These are phyloP conservation scores for Alitta virens DNA, from an alignment of 2,888 invertebrate genomes.

Conservation along the genomic window DNA sequence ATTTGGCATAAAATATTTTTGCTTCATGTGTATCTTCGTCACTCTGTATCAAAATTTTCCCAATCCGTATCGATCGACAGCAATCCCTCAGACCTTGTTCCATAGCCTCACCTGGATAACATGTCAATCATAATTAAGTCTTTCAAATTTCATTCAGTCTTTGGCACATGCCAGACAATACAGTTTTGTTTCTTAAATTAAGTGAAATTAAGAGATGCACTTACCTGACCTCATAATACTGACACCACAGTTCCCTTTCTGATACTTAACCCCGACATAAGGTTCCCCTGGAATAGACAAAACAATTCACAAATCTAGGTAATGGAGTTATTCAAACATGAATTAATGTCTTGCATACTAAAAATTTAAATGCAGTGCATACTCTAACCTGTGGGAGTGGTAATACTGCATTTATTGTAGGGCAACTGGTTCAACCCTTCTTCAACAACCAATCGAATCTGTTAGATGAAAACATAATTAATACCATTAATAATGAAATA, in stretches of 20 bases:
- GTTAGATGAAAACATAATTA: constrained; percentile 34
- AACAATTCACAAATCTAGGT: constrained; percentile 64
- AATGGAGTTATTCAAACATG: no score
- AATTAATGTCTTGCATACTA: no score
- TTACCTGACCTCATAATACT: constrained; percentile 78
- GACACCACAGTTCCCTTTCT: constrained; percentile 97
- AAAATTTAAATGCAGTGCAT: no score
- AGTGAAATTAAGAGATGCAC: no score
- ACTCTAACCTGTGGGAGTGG: constrained; percentile 76
- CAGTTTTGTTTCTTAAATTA: no score
- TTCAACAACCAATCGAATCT: constrained; percentile 93
- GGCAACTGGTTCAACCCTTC: constrained; percentile 96
- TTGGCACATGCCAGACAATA: no score
- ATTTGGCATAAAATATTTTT: constrained; percentile 91
- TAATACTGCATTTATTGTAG: constrained; percentile 84
- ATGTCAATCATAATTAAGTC: no score
- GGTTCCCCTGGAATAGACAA: constrained; percentile 69
- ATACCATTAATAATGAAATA: no score
- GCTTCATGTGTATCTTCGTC: constrained; percentile 96
- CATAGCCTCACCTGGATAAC: constrained; percentile 84
- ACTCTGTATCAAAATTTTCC: constrained; percentile 95
- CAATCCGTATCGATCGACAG: constrained; percentile 95
- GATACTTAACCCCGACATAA: constrained; percentile 90
- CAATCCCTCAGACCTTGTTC: constrained; percentile 82
- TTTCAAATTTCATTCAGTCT: background rate